Conservation (phyloP, 2,888 invertebrate genomes). For the Drosophila sordidula region DNA sequence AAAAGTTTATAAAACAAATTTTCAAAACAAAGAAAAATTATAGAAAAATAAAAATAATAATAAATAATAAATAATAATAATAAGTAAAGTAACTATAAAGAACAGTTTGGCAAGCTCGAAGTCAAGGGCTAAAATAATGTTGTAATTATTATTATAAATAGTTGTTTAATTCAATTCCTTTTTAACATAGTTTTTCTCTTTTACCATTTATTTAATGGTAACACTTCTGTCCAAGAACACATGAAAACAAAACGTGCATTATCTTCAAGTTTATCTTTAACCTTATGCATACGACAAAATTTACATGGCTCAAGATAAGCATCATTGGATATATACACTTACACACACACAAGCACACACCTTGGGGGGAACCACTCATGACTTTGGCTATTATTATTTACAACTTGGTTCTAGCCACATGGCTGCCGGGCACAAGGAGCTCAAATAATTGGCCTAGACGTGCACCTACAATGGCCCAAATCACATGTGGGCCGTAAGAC, state of each 20-base stretch:
- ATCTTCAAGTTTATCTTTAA: constrained; percentile 8
- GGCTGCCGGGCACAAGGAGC: constrained; percentile 27
- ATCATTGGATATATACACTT: constrained; percentile 24
- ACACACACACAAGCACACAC: neutral
- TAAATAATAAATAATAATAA: too few relatives aligned
- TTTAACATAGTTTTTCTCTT: neutral
- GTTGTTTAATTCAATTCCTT: neutral
- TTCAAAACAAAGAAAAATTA: too few relatives aligned
- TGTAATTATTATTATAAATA: too few relatives aligned
- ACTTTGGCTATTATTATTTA: constrained; percentile 54
- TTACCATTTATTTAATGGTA: neutral
- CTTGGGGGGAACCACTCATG: constrained; percentile 8
- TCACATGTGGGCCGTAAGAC: constrained; percentile 58
- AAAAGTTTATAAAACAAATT: too few relatives aligned
- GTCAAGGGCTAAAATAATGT: too few relatives aligned
- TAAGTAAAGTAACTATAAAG: too few relatives aligned
- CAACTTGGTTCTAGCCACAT: constrained; percentile 36
- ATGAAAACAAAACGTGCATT: constrained; percentile 1
- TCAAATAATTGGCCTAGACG: constrained; percentile 58
- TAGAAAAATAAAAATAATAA: too few relatives aligned
- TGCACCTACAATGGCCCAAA: constrained; percentile 42
- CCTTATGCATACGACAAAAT: constrained; percentile 8
- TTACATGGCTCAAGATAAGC: constrained; percentile 24
- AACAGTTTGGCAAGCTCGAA: too few relatives aligned
- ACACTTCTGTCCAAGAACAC: neutral